phyloP scores from a whole-genome alignment of 1,140 invertebrate genomes.

The Zaprionus tsacasi region DNA sequence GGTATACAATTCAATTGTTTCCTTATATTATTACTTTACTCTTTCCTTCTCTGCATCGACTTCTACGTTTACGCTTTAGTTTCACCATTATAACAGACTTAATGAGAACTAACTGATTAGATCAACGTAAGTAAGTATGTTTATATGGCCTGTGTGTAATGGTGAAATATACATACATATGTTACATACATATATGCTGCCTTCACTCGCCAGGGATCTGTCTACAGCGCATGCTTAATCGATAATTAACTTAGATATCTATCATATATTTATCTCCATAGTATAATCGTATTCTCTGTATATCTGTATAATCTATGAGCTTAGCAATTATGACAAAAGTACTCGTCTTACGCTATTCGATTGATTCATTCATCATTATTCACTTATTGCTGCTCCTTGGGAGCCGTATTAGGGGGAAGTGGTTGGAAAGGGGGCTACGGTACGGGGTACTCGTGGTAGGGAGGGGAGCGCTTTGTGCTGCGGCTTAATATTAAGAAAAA shows the following conservation, averaged over 20 bases:
- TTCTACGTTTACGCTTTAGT: constrained; percentile 32
- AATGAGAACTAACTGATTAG: constrained; percentile 44
- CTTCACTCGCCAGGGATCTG: too few relatives aligned
- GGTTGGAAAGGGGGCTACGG: neutral
- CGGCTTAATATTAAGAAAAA: constrained; percentile 72
- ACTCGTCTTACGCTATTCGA: constrained; percentile 59
- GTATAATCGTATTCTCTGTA: constrained; percentile 27
- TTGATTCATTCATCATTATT: constrained; percentile 51
- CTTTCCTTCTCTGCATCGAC: neutral
- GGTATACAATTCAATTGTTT: neutral
- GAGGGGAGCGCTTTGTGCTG: constrained; percentile 41
- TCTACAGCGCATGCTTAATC: neutral
- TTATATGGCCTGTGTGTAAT: constrained; percentile 51
- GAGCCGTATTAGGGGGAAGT: constrained; percentile 59
- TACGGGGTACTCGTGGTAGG: neutral
- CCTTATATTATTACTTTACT: neutral
- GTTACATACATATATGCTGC: too few relatives aligned
- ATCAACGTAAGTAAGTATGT: constrained; percentile 39
- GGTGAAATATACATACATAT: constrained; percentile 29
- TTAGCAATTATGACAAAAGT: constrained; percentile 75
- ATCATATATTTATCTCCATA: neutral
- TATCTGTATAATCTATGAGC: constrained; percentile 44
- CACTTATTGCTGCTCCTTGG: constrained; percentile 78
- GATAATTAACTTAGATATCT: neutral
- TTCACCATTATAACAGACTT: constrained; percentile 52